Conservation (phyloP, 2,888 invertebrate species). For the Cyaniris semiargus region DNA sequence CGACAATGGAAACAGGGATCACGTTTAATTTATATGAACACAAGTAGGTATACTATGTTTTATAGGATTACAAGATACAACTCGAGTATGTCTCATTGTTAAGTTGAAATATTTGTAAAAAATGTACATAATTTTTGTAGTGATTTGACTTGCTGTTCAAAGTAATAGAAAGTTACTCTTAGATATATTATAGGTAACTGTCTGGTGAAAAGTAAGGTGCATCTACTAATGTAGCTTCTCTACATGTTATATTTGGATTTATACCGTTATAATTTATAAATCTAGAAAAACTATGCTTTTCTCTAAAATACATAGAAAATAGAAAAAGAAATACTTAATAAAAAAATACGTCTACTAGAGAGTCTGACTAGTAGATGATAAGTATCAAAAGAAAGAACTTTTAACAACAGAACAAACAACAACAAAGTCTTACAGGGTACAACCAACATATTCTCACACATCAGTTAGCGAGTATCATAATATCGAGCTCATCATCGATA, state of each 20-base stretch:
- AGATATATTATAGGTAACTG: background rate
- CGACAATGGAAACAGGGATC: slow-evolving; percentile 45
- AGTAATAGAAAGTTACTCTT: background rate
- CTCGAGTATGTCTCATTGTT: background rate
- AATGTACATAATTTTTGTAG: background rate
- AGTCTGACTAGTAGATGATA: background rate
- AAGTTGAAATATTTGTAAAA: background rate
- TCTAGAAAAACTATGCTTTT: slow-evolving; percentile 5
- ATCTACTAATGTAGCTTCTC: background rate
- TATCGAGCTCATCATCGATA: slow-evolving; percentile 69
- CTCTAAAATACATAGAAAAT: background rate
- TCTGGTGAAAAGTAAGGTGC: background rate
- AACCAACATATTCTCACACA: slow-evolving; percentile 17
- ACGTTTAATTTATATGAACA: slow-evolving; percentile 32
- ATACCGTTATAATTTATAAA: background rate
- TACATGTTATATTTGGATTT: slow-evolving; percentile 1
- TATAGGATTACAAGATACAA: background rate
- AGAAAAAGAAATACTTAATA: background rate
- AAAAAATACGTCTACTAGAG: background rate
- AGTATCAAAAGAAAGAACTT: background rate
- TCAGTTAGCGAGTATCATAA: slow-evolving; percentile 27
- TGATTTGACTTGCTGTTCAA: background rate
- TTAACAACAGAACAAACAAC: slow-evolving; percentile 1
- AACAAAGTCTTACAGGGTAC: background rate
- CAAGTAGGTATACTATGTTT: background rate